phyloP scores from a whole-genome alignment of 2,113 vertebrate species.

The Bolborhynchus lineola region DNA sequence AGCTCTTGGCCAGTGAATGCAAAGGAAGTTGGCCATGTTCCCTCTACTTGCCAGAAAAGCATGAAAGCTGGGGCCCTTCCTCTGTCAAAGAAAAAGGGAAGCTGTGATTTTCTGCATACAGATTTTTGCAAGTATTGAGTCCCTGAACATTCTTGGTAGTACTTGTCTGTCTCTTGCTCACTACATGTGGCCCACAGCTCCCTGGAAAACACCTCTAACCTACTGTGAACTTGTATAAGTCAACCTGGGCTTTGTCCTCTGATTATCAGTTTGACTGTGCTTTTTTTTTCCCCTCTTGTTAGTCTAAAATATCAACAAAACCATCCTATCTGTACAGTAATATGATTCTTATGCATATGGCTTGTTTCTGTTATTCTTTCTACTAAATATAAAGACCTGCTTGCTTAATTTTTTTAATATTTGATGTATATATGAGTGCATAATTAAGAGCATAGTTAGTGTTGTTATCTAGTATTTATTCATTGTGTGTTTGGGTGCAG shows the following conservation, averaged over 20 bases:
- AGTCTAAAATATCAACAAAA: background rate
- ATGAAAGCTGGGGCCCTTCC: conserved; percentile 18
- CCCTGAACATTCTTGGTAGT: background rate
- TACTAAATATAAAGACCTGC: background rate
- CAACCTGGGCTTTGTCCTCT: background rate
- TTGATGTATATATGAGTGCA: background rate
- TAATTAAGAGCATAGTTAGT: background rate
- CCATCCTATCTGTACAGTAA: background rate
- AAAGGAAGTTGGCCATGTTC: conserved; percentile 36
- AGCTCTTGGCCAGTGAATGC: conserved; percentile 29
- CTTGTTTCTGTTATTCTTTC: background rate
- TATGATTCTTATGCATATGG: background rate
- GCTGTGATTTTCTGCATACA: background rate
- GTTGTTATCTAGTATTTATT: background rate
- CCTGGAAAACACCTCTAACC: background rate
- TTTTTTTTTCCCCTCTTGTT: background rate
- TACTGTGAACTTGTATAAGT: background rate
- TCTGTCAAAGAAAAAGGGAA: background rate
- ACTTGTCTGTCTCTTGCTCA: background rate
- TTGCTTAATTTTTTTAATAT: background rate
- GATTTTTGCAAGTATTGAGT: background rate
- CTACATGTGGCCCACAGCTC: background rate
- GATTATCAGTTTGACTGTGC: background rate
- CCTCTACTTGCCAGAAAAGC: conserved; percentile 42
- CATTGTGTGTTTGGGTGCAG: background rate